Base-by-base conservation (phyloP, 2,797 vertebrate genomes). In the Cuniculus paca region DNA sequence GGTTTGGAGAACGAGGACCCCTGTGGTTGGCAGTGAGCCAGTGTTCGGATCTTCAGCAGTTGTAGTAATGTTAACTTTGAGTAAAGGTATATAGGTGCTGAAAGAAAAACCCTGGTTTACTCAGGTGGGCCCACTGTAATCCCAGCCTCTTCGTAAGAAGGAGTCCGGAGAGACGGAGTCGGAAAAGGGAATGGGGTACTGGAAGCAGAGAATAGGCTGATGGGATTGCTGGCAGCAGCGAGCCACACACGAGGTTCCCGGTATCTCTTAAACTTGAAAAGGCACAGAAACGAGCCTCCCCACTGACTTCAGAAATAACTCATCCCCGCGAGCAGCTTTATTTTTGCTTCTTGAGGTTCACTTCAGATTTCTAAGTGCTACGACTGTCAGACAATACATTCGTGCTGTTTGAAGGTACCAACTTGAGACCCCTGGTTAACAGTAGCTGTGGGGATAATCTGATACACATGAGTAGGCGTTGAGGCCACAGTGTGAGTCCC, bases 291-390 rank as follows among this genome's bases (percentile, higher is more conserved):
- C 80, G 19, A 31, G 52, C 54, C 24, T 58, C 1, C 6, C 10
- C 17, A 28, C 14, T 6, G 0, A 70, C 22, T 45, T 58, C 39
- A 54, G 42, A 7, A 56, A 90, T 36, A 42, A 45, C 28, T 36
- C 0, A 20, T 7, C 24, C 1, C 39, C 26, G 5, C 0, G 1
- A 22, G 16, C 8, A 20, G 9, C 22, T 48, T 42, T 20, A 74
- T 14, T 85, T 87, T 0, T 48, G 50, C 36, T 94, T 88, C 50
- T 17, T n/a, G 42, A 89, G 22, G 70, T 1, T 9, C 34, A 36
- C 19, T 93, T 63, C 19, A 70, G 39, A 87, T n/a, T 52, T 54
- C 20, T 60, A 31, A 70, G 3, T 0, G 24, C 7, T 12, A 34
- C 42, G 65, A 24, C 0, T 10, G 0, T n/a, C 50, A 39, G 17